Percentiles rank a stretch among this genome's conserved stretches.
phyloP scores from a whole-genome alignment of 2,797 vertebrate species.

The Poecilia gillii region DNA sequence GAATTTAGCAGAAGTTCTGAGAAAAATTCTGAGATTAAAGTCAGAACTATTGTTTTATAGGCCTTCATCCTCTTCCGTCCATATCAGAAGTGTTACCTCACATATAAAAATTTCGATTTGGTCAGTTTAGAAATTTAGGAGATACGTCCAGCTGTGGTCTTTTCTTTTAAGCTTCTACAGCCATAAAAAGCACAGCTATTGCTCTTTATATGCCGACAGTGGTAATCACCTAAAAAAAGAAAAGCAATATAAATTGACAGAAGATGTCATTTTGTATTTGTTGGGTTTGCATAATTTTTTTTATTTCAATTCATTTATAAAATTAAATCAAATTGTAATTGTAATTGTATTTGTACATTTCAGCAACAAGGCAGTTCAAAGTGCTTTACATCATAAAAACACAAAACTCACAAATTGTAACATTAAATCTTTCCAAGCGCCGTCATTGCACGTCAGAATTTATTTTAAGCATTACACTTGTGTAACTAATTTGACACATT shows the following conservation, averaged over 20 bases:
- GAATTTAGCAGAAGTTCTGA: no score
- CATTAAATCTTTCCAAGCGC: no score
- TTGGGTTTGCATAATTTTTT: neutral
- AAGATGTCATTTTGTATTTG: neutral
- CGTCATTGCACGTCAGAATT: neutral
- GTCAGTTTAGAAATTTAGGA: slow-evolving; percentile 42
- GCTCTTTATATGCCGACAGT: slow-evolving; percentile 69
- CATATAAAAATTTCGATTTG: slow-evolving; percentile 46
- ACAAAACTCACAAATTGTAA: no score
- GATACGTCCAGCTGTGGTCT: slow-evolving; percentile 30
- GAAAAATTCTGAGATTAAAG: no score
- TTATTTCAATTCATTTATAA: neutral
- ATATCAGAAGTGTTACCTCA: slow-evolving; percentile 47
- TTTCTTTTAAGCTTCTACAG: slow-evolving; percentile 68
- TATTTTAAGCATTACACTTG: neutral
- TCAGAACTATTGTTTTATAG: no score
- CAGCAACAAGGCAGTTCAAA: no score
- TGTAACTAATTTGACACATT: neutral
- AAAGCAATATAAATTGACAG: neutral
- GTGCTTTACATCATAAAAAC: no score
- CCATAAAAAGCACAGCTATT: slow-evolving; percentile 69
- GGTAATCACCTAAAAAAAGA: slow-evolving; percentile 56
- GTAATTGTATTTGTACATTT: neutral
- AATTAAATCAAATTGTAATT: no score
- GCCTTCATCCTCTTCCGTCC: no score